Conservation (phyloP, 1,140 invertebrate species). For the Aphaenogaster ashmeadi region DNA sequence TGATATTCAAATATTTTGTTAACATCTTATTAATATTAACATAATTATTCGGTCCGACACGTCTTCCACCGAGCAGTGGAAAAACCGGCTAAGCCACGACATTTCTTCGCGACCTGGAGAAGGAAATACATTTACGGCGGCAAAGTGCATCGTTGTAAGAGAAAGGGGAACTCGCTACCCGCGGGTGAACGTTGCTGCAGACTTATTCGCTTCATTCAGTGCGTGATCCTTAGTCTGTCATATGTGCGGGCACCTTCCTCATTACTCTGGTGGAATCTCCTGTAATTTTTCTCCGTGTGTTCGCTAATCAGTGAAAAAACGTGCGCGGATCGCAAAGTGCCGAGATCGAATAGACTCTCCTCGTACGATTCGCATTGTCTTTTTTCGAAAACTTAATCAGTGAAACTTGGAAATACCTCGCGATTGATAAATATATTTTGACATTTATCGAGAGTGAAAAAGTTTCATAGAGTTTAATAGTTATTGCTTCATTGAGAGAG, state of each 20-base stretch:
- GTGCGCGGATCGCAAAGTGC: conserved; percentile 55
- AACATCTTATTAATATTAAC: conserved; percentile 8
- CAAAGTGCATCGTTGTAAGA: conserved; percentile 76
- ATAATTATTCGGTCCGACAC: background rate
- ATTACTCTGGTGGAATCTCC: background rate
- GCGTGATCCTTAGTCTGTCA: conserved; percentile 80
- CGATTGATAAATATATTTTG: conserved; percentile 2
- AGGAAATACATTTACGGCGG: conserved; percentile 77
- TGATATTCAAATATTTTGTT: background rate
- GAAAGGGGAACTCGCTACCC: conserved; percentile 80
- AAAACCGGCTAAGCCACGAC: conserved; percentile 45
- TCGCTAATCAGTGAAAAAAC: conserved; percentile 8
- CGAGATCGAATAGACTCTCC: conserved; percentile 68
- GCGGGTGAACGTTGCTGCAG: conserved; percentile 54
- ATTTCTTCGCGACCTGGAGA: conserved; percentile 63
- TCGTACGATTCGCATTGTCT: background rate
- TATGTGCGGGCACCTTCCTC: conserved; percentile 57
- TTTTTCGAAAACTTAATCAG: background rate
- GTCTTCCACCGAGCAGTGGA: background rate
- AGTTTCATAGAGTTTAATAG: background rate
- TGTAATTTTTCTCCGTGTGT: conserved; percentile 10
- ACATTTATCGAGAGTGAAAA: background rate
- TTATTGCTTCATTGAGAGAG: background rate
- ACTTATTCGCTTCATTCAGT: conserved; percentile 85
- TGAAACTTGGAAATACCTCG: background rate